A percentile compares a stretch with the other conserved stretches of the same genome.
These are phyloP conservation scores for Erinaceus europaeus DNA, from an alignment of 2,113 vertebrate species.

Conservation along the genomic window DNA sequence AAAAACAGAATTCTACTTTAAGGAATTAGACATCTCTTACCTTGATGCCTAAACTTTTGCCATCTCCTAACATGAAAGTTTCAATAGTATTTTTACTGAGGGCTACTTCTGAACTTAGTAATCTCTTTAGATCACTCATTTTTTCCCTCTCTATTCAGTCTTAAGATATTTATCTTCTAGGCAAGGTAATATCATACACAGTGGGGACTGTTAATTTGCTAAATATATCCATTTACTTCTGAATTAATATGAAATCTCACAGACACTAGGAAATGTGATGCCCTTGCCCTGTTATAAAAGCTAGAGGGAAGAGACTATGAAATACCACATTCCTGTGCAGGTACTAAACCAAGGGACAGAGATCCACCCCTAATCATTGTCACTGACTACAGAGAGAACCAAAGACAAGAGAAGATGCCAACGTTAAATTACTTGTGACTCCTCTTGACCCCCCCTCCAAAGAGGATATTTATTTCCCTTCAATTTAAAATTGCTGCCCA, in stretches of 20 bases:
- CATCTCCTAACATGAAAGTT: not conserved
- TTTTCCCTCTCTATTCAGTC: not conserved
- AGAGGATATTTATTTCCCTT: conserved; percentile 52
- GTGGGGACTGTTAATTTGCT: not conserved
- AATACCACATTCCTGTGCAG: not conserved
- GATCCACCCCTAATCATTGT: not conserved
- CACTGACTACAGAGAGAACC: not conserved
- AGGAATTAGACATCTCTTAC: too few species aligned
- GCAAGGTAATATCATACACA: not conserved
- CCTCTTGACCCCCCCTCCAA: not conserved
- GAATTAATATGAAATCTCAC: not conserved
- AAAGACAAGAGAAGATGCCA: not conserved
- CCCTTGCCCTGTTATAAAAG: not conserved
- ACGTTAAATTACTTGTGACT: conserved; percentile 46
- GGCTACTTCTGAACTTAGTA: not conserved
- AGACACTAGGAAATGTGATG: not conserved
- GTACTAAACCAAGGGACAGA: not conserved
- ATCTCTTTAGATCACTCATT: not conserved
- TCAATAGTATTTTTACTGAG: not conserved
- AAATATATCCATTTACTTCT: not conserved
- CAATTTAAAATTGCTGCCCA: conserved; percentile 19
- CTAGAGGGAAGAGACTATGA: not conserved
- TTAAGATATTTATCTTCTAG: not conserved
- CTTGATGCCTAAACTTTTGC: not conserved
- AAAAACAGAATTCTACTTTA: too few species aligned